Conservation (phyloP, 2,113 vertebrate species). For the Hyperoodon ampullatus region DNA sequence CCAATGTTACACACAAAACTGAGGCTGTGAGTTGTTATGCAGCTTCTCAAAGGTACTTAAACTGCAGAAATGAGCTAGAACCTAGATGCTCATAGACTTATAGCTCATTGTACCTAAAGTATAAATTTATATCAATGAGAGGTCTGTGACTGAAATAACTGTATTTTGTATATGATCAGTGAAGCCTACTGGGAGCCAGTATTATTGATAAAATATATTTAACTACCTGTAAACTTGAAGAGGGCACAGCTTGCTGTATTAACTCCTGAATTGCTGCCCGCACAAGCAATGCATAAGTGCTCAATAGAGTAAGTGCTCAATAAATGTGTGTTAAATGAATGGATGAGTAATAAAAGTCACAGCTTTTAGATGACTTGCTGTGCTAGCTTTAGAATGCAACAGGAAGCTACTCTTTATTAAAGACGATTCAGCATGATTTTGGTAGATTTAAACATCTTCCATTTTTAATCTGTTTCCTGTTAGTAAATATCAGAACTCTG, state of each 20-base stretch:
- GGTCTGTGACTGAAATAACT: slow-evolving; percentile 4
- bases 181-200: background rate
- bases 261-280: background rate
- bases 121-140: slow-evolving; percentile 41
- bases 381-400: slow-evolving; percentile 8
- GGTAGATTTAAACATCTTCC: slow-evolving; percentile 58
- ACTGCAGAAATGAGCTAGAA: background rate
- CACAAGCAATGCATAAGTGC: background rate
- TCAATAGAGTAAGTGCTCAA: slow-evolving; percentile 28
- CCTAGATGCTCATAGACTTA: background rate
- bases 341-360: slow-evolving; percentile 19
- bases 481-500: slow-evolving; percentile 65
- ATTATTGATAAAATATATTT: slow-evolving; percentile 21
- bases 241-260: background rate
- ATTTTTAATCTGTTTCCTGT: slow-evolving; percentile 64
- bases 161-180: background rate
- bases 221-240: slow-evolving; percentile 35
- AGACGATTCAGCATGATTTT: slow-evolving; percentile 64
- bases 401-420: slow-evolving; percentile 61
- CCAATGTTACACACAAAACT: background rate
- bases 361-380: slow-evolving; percentile 20
- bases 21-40: background rate
- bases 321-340: slow-evolving; percentile 60
- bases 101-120: background rate
- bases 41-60: background rate